Evolutionary conservation across 2,888 invertebrate genomes (phyloP).

Genomic region (Parapristionchus giblindavisi): DNA sequence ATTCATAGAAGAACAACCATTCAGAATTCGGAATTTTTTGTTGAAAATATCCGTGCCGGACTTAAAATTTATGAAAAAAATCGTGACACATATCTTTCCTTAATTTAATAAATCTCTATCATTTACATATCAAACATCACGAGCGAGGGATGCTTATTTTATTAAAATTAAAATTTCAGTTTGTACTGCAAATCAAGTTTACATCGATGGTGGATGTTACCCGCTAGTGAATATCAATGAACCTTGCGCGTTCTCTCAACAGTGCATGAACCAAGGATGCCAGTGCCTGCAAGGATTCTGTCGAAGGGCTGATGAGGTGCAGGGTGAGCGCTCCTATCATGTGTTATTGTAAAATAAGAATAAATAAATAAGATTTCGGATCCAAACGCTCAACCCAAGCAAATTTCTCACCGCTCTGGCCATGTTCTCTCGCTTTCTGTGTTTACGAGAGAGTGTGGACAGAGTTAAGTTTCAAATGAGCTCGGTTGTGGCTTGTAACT

Average conservation of each 20-base stretch:
- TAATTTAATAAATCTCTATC: not conserved
- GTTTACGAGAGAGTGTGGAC: no score
- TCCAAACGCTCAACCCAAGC: no score
- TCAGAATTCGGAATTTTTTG: no score
- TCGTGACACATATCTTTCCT: no score
- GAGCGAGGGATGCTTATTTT: no score
- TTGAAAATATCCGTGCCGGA: not conserved
- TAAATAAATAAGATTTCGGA: no score
- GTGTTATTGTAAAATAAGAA: not conserved
- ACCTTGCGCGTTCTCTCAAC: constrained; percentile 11
- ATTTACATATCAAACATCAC: not conserved
- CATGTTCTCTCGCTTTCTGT: no score
- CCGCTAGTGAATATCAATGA: constrained; percentile 12
- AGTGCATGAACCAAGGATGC: constrained; percentile 1
- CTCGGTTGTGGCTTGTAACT: no score
- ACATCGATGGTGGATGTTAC: not conserved
- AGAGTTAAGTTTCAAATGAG: no score
- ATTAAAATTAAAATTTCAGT: not conserved
- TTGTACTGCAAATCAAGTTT: not conserved
- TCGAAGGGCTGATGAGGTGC: not conserved
- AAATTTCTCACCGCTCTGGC: no score
- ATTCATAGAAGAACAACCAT: not conserved
- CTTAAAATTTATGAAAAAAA: no score
- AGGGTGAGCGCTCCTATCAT: not conserved
- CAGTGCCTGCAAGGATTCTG: constrained; percentile 21